Evolutionary conservation across 2,113 vertebrate species (phyloP).

Genomic region (Xenus cinereus): DNA sequence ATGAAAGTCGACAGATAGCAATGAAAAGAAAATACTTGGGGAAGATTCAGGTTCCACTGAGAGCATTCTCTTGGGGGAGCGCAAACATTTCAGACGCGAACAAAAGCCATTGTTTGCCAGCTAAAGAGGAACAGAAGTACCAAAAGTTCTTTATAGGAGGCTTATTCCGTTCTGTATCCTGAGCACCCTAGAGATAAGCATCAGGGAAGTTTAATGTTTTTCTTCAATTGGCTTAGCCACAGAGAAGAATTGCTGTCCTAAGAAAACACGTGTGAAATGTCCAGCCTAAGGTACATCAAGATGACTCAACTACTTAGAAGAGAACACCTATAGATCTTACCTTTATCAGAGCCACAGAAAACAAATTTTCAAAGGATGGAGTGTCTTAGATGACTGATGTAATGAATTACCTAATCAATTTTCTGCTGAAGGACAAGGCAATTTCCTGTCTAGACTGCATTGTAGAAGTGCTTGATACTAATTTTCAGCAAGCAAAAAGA

Average conservation of each 20-base stretch:
- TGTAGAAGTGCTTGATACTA: conserved; percentile 54
- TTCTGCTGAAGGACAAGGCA: conserved; percentile 51
- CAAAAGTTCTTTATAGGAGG: conserved; percentile 28
- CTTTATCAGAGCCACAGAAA: conserved; percentile 58
- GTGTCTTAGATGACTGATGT: conserved; percentile 50
- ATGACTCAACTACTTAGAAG: conserved; percentile 15
- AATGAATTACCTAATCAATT: conserved; percentile 62
- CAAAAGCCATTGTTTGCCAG: conserved; percentile 47
- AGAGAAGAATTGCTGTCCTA: conserved; percentile 27
- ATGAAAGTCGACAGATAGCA: conserved; percentile 67
- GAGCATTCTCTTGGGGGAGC: neutral
- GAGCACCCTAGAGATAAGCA: conserved; percentile 46
- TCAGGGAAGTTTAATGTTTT: conserved; percentile 34
- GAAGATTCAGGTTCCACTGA: conserved; percentile 5
- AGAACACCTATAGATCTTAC: conserved; percentile 49
- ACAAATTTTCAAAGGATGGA: conserved; percentile 52
- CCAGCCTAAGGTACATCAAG: neutral
- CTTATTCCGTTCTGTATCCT: neutral
- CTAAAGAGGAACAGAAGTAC: conserved; percentile 18
- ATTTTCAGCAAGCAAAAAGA: conserved; percentile 52
- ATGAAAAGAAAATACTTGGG: conserved; percentile 50
- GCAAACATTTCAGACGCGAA: conserved; percentile 48
- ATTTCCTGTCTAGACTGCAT: conserved; percentile 58
- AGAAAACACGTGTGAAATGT: conserved; percentile 37
- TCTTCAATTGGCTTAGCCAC: neutral